phyloP scores from a whole-genome alignment of 1,140 invertebrate genomes.

The Manduca sexta region DNA sequence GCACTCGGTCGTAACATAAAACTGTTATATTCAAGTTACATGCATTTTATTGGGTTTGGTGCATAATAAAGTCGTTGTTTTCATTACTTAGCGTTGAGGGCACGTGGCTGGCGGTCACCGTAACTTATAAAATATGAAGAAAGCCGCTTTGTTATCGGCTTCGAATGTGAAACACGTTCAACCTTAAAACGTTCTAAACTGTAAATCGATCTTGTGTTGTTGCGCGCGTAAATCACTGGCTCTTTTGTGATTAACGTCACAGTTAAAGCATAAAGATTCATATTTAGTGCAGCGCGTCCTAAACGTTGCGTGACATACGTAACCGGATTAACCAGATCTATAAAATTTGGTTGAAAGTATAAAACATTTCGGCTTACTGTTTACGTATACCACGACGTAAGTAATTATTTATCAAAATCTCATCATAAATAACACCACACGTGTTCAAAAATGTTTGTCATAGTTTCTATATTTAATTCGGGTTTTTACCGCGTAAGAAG shows the following conservation, averaged over 20 bases:
- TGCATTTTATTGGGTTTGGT: background rate
- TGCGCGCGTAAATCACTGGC: conserved; percentile 55
- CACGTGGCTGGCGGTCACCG: conserved; percentile 31
- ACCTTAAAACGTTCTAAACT: conserved; percentile 29
- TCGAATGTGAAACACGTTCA: conserved; percentile 24
- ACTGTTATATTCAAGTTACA: no score
- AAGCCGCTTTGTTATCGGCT: conserved; percentile 43
- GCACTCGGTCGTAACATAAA: no score
- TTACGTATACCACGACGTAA: conserved; percentile 57
- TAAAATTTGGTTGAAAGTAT: conserved; percentile 50
- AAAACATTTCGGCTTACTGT: conserved; percentile 64
- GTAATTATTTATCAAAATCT: conserved; percentile 70
- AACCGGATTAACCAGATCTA: conserved; percentile 63
- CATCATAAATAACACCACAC: conserved; percentile 47
- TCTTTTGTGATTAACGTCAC: conserved; percentile 71
- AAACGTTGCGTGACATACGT: conserved; percentile 56
- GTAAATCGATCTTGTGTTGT: conserved; percentile 37
- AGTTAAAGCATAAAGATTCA: conserved; percentile 61
- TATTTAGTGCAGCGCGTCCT: conserved; percentile 60
- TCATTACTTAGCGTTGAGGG: background rate
- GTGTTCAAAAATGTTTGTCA: no score
- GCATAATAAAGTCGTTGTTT: conserved; percentile 11
- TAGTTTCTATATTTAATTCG: conserved; percentile 14
- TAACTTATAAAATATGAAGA: conserved; percentile 45
- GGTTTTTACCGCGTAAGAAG: no score